phyloP scores from a whole-genome alignment of 2,888 invertebrate genomes.

The Plagodis pulveraria region DNA sequence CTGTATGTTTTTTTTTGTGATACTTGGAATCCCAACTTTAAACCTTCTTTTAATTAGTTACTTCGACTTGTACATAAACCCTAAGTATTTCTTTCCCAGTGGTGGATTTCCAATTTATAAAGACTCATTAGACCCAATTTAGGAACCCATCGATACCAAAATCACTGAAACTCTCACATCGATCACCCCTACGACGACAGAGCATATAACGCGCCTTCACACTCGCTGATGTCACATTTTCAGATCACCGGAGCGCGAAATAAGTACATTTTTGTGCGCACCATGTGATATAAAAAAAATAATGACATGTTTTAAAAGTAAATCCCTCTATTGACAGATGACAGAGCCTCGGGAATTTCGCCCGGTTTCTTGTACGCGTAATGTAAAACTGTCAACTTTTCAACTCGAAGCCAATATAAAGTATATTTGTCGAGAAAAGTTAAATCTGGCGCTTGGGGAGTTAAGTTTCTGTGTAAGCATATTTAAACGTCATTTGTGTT shows the following conservation, averaged over 20 bases:
- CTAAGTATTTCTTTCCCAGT: too few species aligned
- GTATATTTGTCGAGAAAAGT: conserved; percentile 31
- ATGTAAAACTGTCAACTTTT: conserved; percentile 39
- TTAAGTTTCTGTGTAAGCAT: conserved; percentile 17
- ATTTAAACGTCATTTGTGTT: conserved; percentile 9
- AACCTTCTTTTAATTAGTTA: too few species aligned
- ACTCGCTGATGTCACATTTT: conserved; percentile 82
- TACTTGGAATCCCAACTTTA: too few species aligned
- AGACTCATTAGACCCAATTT: not conserved
- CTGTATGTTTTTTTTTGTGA: too few species aligned
- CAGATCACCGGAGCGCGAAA: conserved; percentile 83
- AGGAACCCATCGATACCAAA: conserved; percentile 28
- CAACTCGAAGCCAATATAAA: conserved; percentile 29
- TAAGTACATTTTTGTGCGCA: conserved; percentile 83
- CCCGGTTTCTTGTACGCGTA: conserved; percentile 29
- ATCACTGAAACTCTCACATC: conserved; percentile 12
- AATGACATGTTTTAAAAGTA: conserved; percentile 81
- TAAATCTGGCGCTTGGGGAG: conserved; percentile 28
- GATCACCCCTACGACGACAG: conserved; percentile 34
- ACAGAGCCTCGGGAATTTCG: conserved; percentile 45
- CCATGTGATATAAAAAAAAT: conserved; percentile 79
- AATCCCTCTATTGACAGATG: conserved; percentile 70
- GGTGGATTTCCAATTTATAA: not conserved
- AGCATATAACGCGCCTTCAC: conserved; percentile 61
- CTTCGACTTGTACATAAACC: too few species aligned